Base-by-base conservation (phyloP, 2,797 vertebrate genomes). In the Melanogrammus aeglefinus region DNA sequence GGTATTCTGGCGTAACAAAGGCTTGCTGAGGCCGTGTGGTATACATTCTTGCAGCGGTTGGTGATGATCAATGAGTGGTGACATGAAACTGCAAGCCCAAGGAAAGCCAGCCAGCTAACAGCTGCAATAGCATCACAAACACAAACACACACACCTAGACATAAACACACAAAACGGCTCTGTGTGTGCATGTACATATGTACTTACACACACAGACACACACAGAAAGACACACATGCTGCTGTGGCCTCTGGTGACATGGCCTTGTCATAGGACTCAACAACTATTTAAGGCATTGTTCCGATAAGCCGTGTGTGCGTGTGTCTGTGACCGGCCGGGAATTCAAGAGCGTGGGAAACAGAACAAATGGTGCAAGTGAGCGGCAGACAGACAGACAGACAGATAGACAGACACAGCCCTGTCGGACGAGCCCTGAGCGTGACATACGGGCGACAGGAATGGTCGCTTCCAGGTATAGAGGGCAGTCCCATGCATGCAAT, bases 291-390 rank as follows among this genome's bases (percentile, higher is more conserved):
- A 93, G 84, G 93, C 91, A 94, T 95, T 95, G 94, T 95, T 94
- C 92, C 83, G 92, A 94, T 95, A 95, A 95, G 92, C 93, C 87
- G 80, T 66, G 81, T 77, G 84, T 88, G 87, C 86, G 84, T 86
- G 84, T 86, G 51, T 36, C 73, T 79, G 73, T 79, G 83, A 81
- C 80, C 77, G 78, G 31, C 38, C 84, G 85, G 89, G 90, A 91
- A 92, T 92, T 84, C 81, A 86, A 78, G 83, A 94, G 91, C 93
- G 94, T 95, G 94, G 94, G 94, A 95, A 95, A 94, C 93, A 93
- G 92, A 94, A 92, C 94, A 94, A 93, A 94, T 94, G 94, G 92
- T 81, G 72, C 85, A 87, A 87, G 81, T 80, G 83, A 80, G 74
- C 73, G 51, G 63, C 72, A 63, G 84, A 78, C 78, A 78, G 81